phyloP scores from a whole-genome alignment of 2,797 vertebrate species.

The Channa striata region DNA sequence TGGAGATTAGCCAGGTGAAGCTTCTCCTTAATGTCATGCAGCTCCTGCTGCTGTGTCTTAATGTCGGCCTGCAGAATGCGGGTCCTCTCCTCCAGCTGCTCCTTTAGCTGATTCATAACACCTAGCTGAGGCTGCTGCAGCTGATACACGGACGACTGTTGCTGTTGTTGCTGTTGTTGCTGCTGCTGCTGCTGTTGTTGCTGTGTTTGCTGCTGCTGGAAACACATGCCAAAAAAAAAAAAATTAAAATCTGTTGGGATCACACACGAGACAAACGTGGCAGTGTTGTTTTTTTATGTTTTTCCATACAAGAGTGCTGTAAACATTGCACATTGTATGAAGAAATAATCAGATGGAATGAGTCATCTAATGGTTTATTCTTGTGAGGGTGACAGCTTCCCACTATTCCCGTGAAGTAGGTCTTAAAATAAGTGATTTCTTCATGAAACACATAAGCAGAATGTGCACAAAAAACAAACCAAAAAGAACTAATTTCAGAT shows the following conservation, averaged over 20 bases:
- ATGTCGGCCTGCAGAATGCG: constrained; percentile 90
- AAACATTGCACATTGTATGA: not conserved
- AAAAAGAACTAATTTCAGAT: constrained; percentile 1
- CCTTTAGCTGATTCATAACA: constrained; percentile 90
- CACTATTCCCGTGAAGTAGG: constrained; percentile 23
- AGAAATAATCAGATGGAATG: constrained; percentile 16
- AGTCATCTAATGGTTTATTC: constrained; percentile 27
- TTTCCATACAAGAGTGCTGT: not conserved
- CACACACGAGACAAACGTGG: constrained; percentile 5
- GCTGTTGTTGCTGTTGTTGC: constrained; percentile 71
- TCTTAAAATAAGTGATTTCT: constrained; percentile 18
- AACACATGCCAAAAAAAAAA: constrained; percentile 33
- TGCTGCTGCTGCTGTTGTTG: constrained; percentile 66
- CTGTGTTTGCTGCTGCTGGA: constrained; percentile 55
- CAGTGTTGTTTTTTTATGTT: not conserved
- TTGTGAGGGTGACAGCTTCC: constrained; percentile 6
- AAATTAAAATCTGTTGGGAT: constrained; percentile 3
- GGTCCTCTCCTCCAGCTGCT: constrained; percentile 90
- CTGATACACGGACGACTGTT: constrained; percentile 80
- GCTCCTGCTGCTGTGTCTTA: constrained; percentile 88
- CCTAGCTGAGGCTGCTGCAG: constrained; percentile 86
- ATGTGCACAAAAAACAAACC: not conserved
- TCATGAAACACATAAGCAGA: constrained; percentile 2
- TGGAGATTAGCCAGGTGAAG: constrained; percentile 89
- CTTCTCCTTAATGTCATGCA: constrained; percentile 91